Evolutionary conservation across 2,888 invertebrate genomes (phyloP).

Genomic region (Agrochola litura): DNA sequence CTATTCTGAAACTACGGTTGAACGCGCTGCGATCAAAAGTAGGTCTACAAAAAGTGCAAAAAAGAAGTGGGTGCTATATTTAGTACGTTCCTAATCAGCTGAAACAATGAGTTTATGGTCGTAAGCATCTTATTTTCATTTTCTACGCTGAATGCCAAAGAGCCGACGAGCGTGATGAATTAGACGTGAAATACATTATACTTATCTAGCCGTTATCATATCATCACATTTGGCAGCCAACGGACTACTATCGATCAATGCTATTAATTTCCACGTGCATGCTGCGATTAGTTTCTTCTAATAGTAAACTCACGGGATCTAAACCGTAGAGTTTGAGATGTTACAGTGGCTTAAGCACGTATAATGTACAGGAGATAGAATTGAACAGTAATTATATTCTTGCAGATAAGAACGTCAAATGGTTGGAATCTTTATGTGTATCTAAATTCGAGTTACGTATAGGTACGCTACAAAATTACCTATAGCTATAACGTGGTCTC

Average conservation of each 20-base stretch:
- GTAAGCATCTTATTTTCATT: conserved; percentile 25
- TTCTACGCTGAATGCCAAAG: conserved; percentile 13
- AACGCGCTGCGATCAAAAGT: conserved; percentile 46
- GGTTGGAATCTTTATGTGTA: background rate
- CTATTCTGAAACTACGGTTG: conserved; percentile 46
- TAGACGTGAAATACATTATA: conserved; percentile 33
- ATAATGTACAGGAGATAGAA: background rate
- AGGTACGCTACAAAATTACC: background rate
- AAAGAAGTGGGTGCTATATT: conserved; percentile 23
- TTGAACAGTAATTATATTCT: background rate
- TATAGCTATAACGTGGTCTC: background rate
- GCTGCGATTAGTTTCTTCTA: conserved; percentile 17
- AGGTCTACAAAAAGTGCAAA: conserved; percentile 41
- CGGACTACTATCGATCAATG: conserved; percentile 37
- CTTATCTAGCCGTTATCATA: conserved; percentile 38
- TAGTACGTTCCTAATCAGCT: conserved; percentile 25
- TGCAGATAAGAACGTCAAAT: background rate
- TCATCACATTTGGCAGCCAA: conserved; percentile 42
- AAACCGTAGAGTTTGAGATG: background rate
- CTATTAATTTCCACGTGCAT: conserved; percentile 27
- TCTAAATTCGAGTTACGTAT: background rate
- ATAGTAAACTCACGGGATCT: background rate
- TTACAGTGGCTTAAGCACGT: too few species aligned
- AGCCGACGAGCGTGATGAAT: conserved; percentile 26
- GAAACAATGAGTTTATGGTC: conserved; percentile 27